Evolutionary conservation across 2,113 vertebrate genomes (phyloP).

Genomic region (Salvator merianae): DNA sequence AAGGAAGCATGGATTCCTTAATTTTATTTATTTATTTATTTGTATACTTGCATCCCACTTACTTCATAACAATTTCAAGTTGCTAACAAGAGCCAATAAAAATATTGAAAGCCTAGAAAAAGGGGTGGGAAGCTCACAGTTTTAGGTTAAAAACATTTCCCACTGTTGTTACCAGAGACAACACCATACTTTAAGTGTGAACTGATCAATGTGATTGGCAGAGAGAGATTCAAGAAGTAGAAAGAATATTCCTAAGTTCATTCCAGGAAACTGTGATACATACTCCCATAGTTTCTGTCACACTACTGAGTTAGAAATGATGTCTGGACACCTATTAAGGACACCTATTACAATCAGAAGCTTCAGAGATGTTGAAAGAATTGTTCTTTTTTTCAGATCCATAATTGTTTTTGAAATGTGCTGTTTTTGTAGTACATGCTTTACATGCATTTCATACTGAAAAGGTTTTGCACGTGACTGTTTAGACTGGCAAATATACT

Average conservation of each 20-base stretch:
- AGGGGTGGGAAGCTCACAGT: no score
- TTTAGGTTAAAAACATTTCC: no score
- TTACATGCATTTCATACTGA: background rate
- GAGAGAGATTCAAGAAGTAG: background rate
- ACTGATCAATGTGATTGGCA: background rate
- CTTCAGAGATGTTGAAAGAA: background rate
- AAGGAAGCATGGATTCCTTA: no score
- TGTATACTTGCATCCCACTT: no score
- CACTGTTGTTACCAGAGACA: no score
- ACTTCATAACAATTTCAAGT: no score
- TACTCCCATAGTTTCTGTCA: background rate
- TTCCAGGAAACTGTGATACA: background rate
- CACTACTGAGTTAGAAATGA: background rate
- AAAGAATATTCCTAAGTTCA: background rate
- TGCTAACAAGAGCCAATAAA: no score
- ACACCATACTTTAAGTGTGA: background rate
- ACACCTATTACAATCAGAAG: background rate
- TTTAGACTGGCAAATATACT: no score
- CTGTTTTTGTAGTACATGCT: background rate
- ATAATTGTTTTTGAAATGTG: background rate
- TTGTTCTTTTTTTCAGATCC: background rate
- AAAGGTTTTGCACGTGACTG: no score
- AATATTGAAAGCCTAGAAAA: no score
- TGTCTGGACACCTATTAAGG: background rate
- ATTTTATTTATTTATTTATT: no score